phyloP scores from a whole-genome alignment of 2,113 vertebrate species.

The Leptocoma aspasia region DNA sequence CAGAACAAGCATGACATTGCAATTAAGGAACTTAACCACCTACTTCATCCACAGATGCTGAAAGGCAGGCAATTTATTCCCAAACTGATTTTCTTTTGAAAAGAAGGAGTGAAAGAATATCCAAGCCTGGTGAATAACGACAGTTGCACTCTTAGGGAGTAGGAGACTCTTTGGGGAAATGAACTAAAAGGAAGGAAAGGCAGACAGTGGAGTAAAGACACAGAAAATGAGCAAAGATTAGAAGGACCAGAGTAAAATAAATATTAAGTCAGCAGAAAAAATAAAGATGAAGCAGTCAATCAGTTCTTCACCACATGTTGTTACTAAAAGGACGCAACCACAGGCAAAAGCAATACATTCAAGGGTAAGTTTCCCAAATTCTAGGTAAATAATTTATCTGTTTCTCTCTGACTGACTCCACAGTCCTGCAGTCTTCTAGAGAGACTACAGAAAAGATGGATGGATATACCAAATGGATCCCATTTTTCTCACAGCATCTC shows the following conservation, averaged over 20 bases:
- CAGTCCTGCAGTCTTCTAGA: neutral
- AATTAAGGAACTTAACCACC: neutral
- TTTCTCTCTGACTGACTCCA: neutral
- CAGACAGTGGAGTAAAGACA: neutral
- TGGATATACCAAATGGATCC: neutral
- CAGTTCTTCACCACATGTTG: no score
- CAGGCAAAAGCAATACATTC: neutral
- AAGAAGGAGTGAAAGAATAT: neutral
- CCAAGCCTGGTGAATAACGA: neutral
- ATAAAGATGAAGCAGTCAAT: no score
- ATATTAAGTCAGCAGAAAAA: neutral
- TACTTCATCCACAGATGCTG: neutral
- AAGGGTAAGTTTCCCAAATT: neutral
- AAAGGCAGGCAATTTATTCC: neutral
- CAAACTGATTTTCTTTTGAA: neutral
- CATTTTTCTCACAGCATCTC: neutral
- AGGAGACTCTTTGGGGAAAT: neutral
- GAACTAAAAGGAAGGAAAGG: neutral
- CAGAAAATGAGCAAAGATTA: neutral
- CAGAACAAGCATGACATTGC: neutral
- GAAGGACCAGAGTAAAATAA: neutral
- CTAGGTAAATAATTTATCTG: neutral
- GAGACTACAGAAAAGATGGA: neutral
- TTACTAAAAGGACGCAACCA: neutral
- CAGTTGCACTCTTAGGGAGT: neutral